Evolutionary conservation across 2,113 vertebrate genomes (phyloP).

Genomic region (Acinonyx jubatus): DNA sequence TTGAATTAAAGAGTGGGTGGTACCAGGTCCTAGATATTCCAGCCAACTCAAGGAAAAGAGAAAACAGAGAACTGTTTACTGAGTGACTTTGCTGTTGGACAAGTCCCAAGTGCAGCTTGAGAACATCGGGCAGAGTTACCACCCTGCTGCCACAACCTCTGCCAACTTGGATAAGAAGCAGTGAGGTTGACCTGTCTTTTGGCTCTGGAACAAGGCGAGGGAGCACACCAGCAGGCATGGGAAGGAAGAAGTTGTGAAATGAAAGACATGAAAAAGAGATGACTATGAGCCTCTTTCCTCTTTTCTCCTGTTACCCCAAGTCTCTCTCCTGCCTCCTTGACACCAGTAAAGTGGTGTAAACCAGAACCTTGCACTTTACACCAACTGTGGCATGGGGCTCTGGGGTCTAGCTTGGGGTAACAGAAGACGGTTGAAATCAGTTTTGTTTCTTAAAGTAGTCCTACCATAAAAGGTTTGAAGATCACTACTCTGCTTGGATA

Average conservation of each 20-base stretch:
- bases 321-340: background rate
- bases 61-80: slow-evolving; percentile 77
- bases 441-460: background rate
- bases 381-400: background rate
- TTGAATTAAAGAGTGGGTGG: slow-evolving; percentile 65
- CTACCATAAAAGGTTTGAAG: background rate
- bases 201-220: slow-evolving; percentile 71
- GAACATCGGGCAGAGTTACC: slow-evolving; percentile 77
- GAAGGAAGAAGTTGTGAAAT: slow-evolving; percentile 70
- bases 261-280: slow-evolving; percentile 50
- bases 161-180: slow-evolving; percentile 74
- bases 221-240: slow-evolving; percentile 62
- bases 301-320: background rate
- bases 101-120: slow-evolving; percentile 71
- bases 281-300: slow-evolving; percentile 4
- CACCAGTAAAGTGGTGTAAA: background rate
- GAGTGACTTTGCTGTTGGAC: slow-evolving; percentile 76
- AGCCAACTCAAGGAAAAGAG: slow-evolving; percentile 66
- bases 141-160: slow-evolving; percentile 71
- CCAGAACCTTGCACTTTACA: background rate
- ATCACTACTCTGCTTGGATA: background rate
- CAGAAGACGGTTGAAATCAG: background rate
- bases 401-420: background rate
- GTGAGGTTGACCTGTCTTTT: slow-evolving; percentile 75
- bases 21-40: slow-evolving; percentile 8